Percentiles rank a stretch among this genome's conserved stretches.
These are phyloP conservation scores for Balaeniceps rex DNA, from an alignment of 2,113 vertebrate species.

Conservation along the genomic window DNA sequence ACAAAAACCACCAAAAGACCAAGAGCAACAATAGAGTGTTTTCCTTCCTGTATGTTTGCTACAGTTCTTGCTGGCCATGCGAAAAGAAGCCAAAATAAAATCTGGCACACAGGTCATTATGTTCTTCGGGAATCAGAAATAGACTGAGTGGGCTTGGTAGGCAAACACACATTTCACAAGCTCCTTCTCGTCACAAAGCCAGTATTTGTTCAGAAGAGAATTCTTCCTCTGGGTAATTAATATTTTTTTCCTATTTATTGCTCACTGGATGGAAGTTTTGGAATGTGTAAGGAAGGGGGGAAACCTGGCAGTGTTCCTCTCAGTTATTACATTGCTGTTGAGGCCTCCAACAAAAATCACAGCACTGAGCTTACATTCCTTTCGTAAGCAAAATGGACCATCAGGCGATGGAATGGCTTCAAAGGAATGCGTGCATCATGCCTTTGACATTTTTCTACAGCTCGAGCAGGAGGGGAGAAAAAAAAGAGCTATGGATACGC, in stretches of 20 bases:
- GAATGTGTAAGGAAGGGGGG: neutral
- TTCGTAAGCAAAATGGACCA: conserved; percentile 56
- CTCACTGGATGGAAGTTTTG: conserved; percentile 52
- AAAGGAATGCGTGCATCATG: conserved; percentile 64
- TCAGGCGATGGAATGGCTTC: conserved; percentile 51
- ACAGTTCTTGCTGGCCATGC: conserved; percentile 32
- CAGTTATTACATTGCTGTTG: conserved; percentile 26
- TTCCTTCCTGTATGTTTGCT: conserved; percentile 55
- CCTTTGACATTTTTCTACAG: conserved; percentile 48
- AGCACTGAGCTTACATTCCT: conserved; percentile 7
- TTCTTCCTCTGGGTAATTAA: conserved; percentile 65
- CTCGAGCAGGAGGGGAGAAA: neutral
- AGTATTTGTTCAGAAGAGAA: conserved; percentile 63
- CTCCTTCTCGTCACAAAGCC: conserved; percentile 42
- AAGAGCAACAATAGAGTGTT: conserved; percentile 32
- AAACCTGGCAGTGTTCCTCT: conserved; percentile 11
- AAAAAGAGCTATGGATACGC: neutral
- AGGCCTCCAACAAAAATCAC: conserved; percentile 56
- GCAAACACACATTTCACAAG: conserved; percentile 61
- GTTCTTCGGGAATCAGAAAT: conserved; percentile 58
- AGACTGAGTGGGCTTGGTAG: conserved; percentile 57
- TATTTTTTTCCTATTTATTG: conserved; percentile 65
- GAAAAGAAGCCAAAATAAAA: conserved; percentile 22
- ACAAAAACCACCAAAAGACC: conserved; percentile 21
- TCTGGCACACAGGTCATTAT: conserved; percentile 43